phyloP scores from a whole-genome alignment of 2,797 vertebrate species.

The Bufotes viridis region DNA sequence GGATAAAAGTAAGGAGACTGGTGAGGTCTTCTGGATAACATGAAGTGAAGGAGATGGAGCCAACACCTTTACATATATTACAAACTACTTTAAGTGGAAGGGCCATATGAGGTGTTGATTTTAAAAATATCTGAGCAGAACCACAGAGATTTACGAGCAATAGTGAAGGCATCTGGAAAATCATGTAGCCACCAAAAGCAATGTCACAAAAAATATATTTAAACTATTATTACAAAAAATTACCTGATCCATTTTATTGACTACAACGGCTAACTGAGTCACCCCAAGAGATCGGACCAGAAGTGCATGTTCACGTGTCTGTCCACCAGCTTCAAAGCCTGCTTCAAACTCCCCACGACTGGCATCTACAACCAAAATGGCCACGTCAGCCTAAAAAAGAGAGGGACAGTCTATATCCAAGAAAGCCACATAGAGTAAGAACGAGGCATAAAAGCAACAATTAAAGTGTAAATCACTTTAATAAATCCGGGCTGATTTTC shows the following conservation, averaged over 20 bases:
- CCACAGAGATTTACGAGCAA: not conserved
- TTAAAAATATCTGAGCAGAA: not conserved
- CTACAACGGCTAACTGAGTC: conserved; percentile 93
- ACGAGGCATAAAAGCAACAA: not conserved
- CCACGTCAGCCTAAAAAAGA: conserved; percentile 89
- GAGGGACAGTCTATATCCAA: not conserved
- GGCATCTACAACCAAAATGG: conserved; percentile 93
- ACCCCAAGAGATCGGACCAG: conserved; percentile 96
- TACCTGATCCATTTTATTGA: conserved; percentile 99
- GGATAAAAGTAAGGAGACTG: no score
- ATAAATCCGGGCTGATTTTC: no score
- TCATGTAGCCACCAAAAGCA: not conserved
- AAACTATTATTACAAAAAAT: not conserved
- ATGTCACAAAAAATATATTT: not conserved
- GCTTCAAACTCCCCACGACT: conserved; percentile 98
- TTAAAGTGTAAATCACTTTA: not conserved
- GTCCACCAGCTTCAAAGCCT: conserved; percentile 95
- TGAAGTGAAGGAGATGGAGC: not conserved
- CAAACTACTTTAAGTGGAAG: not conserved
- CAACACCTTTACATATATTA: not conserved
- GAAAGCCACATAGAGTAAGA: not conserved
- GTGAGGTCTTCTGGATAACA: no score
- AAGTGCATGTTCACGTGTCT: conserved; percentile 94
- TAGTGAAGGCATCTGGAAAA: not conserved
- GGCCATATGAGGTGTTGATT: not conserved